A percentile compares a stretch with the other conserved stretches of the same genome.
Conservation (phyloP, 2,888 invertebrate genomes). For the Teleogryllus oceanicus region DNA sequence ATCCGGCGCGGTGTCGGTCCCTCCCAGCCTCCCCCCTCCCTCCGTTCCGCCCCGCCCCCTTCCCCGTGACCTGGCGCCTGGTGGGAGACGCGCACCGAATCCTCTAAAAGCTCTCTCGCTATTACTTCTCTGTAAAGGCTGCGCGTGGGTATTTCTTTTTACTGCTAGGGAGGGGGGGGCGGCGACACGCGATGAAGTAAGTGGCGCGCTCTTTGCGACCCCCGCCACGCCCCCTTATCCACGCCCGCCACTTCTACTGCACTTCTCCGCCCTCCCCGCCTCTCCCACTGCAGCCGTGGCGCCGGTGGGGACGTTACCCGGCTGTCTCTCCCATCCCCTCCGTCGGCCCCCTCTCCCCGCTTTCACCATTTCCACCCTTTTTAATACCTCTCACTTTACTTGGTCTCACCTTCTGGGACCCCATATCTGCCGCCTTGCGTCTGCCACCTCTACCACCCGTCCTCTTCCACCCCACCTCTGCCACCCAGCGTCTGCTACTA, state of each 20-base stretch:
- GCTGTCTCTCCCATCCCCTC: no score
- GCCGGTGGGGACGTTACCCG: no score
- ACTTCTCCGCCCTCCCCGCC: no score
- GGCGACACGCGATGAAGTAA: not conserved
- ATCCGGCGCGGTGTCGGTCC: not conserved
- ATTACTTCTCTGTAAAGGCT: conserved; percentile 11
- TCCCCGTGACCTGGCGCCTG: not conserved
- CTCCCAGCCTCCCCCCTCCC: not conserved
- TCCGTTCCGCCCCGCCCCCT: not conserved
- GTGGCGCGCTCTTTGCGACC: not conserved
- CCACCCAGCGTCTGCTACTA: no score
- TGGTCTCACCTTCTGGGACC: not conserved
- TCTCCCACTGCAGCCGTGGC: no score
- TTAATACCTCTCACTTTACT: not conserved
- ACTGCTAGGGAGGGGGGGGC: not conserved
- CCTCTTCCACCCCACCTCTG: no score
- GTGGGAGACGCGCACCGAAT: not conserved
- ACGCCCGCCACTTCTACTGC: not conserved
- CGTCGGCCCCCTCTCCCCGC: no score
- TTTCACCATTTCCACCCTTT: no score
- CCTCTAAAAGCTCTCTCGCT: conserved; percentile 18
- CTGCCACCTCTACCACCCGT: no score
- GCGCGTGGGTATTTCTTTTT: conserved; percentile 7
- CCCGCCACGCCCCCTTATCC: not conserved
- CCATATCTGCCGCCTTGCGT: no score